Conservation (phyloP, 2,113 vertebrate genomes). For the Phaetusa simplex region DNA sequence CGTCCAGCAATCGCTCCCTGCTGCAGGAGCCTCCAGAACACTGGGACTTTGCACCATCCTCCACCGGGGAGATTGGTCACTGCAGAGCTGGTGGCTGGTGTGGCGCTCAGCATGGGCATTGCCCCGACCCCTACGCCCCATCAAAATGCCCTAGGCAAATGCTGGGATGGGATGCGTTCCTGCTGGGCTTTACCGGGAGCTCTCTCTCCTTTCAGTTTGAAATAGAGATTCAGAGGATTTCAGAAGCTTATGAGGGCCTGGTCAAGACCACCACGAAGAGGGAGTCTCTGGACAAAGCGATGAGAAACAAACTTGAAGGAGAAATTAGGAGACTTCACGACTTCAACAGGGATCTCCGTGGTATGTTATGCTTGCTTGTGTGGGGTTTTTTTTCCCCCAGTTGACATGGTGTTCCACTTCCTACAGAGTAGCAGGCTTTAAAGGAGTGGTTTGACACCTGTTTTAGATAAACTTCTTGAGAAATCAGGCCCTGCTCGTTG, state of each 20-base stretch:
- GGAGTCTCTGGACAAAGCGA: slow-evolving; percentile 84
- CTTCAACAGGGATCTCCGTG: slow-evolving; percentile 88
- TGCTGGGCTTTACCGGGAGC: background rate
- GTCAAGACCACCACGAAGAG: slow-evolving; percentile 86
- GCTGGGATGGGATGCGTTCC: background rate
- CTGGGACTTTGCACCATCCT: background rate
- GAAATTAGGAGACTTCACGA: slow-evolving; percentile 87
- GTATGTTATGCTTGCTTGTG: slow-evolving; percentile 36
- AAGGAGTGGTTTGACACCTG: background rate
- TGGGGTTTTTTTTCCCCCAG: background rate
- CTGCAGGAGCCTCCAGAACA: background rate
- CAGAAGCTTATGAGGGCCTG: slow-evolving; percentile 84
- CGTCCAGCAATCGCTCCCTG: background rate
- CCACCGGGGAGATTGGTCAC: background rate
- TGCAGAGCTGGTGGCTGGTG: background rate
- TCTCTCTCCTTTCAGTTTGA: slow-evolving; percentile 79
- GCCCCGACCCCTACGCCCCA: background rate
- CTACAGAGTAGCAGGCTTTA: background rate
- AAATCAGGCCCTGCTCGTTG: background rate
- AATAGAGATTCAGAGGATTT: slow-evolving; percentile 83
- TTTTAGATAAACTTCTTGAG: background rate
- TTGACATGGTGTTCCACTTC: background rate
- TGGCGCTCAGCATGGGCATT: background rate
- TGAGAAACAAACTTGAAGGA: slow-evolving; percentile 86
- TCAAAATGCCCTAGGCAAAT: background rate